These are phyloP conservation scores for Scaptodrosophila latifasciaeformis DNA, from an alignment of 2,888 invertebrate genomes.

Conservation along the genomic window DNA sequence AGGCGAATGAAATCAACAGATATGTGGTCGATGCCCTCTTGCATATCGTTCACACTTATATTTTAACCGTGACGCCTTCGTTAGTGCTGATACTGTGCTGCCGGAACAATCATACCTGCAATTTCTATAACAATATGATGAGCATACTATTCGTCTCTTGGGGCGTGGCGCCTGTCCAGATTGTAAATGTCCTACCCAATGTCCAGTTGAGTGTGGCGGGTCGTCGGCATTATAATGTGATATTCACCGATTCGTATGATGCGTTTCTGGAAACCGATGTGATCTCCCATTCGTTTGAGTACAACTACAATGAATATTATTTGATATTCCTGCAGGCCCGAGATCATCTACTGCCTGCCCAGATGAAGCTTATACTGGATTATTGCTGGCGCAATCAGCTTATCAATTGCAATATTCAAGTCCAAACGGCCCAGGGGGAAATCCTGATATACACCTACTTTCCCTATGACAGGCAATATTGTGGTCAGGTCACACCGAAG, in stretches of 20 bases:
- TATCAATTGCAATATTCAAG: constrained; percentile 64
- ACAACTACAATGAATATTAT: constrained; percentile 61
- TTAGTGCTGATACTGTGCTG: constrained; percentile 56
- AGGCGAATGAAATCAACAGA: constrained; percentile 44
- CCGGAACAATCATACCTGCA: constrained; percentile 39
- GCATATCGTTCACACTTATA: constrained; percentile 50
- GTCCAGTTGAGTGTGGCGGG: constrained; percentile 22
- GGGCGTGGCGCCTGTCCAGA: constrained; percentile 50
- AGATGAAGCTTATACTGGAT: constrained; percentile 57
- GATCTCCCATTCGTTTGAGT: constrained; percentile 42
- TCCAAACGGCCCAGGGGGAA: constrained; percentile 55
- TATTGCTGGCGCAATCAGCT: constrained; percentile 65
- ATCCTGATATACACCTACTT: constrained; percentile 62
- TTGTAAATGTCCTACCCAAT: constrained; percentile 39
- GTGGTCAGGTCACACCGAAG: constrained; percentile 36
- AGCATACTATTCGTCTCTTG: constrained; percentile 45
- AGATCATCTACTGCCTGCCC: constrained; percentile 35
- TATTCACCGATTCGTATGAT: constrained; percentile 62
- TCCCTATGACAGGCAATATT: constrained; percentile 46
- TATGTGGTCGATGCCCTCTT: constrained; percentile 53
- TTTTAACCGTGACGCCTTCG: constrained; percentile 47
- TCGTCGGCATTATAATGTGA: constrained; percentile 45
- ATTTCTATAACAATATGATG: constrained; percentile 61
- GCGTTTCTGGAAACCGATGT: constrained; percentile 58
- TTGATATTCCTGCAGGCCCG: constrained; percentile 61